These are phyloP conservation scores for Hofmannophila pseudospretella DNA, from an alignment of 2,888 invertebrate genomes.

Conservation along the genomic window DNA sequence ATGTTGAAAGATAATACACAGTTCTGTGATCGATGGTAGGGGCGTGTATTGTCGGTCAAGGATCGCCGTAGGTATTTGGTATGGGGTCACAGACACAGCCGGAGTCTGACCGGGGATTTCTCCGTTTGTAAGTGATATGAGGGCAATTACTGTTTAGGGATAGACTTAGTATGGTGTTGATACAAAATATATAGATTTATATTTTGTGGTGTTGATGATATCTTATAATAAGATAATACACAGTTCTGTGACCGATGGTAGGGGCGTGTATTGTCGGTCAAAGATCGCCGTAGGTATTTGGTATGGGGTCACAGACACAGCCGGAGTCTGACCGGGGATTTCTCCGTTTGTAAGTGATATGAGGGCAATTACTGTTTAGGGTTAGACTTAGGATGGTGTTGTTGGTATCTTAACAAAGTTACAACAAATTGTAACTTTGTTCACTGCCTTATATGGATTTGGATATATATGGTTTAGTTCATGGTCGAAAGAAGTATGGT, in stretches of 20 bases:
- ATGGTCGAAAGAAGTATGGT: too few relatives aligned
- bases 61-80: slow-evolving; percentile 2
- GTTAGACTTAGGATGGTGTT: background rate
- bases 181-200: too few relatives aligned
- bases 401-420: too few relatives aligned
- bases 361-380: background rate
- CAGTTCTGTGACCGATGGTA: background rate
- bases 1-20: too few relatives aligned
- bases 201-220: too few relatives aligned
- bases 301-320: background rate
- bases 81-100: background rate
- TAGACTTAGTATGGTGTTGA: background rate
- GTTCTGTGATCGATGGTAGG: background rate
- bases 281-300: slow-evolving; percentile 3
- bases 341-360: background rate
- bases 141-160: background rate
- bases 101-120: background rate
- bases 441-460: too few relatives aligned
- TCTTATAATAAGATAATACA: too few relatives aligned
- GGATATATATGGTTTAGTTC: too few relatives aligned
- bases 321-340: background rate
- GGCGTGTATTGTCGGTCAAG: background rate
- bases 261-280: slow-evolving; percentile 1
- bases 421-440: too few relatives aligned
- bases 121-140: background rate